phyloP scores from a whole-genome alignment of 2,797 vertebrate species.

The Poeciliopsis presidionis region DNA sequence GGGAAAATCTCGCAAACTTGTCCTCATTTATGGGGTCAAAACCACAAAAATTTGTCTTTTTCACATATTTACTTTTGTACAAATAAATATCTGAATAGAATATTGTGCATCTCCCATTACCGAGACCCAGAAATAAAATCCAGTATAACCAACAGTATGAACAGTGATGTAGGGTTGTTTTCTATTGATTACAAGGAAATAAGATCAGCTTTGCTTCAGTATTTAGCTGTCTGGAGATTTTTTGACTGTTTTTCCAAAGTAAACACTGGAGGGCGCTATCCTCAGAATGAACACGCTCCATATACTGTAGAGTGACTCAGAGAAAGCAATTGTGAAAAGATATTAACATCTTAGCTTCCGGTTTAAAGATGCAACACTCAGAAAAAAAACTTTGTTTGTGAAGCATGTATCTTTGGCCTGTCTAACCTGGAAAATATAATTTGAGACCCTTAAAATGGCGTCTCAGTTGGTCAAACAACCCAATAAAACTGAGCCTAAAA shows the following conservation, averaged over 20 bases:
- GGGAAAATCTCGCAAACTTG: neutral
- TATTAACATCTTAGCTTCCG: neutral
- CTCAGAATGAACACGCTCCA: neutral
- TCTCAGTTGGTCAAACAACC: no score
- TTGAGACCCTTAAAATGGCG: neutral
- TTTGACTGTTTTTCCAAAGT: neutral
- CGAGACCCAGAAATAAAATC: no score
- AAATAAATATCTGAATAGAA: no score
- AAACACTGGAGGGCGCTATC: neutral
- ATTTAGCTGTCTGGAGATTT: neutral
- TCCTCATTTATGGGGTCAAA: neutral
- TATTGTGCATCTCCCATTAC: neutral
- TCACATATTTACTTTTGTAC: neutral
- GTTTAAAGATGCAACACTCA: neutral
- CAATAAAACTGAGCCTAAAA: no score
- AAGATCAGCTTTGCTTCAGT: neutral
- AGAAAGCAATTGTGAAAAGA: neutral
- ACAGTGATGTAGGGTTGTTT: no score
- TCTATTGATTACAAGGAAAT: neutral
- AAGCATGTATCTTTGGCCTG: neutral
- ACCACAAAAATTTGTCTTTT: no score
- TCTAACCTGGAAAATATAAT: neutral
- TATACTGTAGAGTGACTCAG: neutral
- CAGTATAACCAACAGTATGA: no score
- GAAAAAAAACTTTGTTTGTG: neutral